These are phyloP conservation scores for Orius insidiosus DNA, from an alignment of 1,140 invertebrate genomes.

Conservation along the genomic window DNA sequence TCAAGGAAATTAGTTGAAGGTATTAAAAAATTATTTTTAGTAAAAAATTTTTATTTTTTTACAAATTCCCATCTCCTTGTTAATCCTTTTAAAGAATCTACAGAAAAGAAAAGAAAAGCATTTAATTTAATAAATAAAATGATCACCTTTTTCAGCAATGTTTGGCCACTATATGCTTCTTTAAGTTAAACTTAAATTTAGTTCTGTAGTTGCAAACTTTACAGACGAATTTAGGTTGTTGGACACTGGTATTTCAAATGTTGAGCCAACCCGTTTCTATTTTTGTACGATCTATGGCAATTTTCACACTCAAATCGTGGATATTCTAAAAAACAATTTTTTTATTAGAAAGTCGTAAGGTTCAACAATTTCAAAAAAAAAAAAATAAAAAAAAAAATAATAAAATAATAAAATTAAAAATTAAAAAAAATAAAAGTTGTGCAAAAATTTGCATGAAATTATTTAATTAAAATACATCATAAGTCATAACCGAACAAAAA, in stretches of 20 bases:
- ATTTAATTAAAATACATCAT: too few relatives aligned
- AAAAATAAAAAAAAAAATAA: too few relatives aligned
- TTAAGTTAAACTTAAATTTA: slow-evolving; percentile 6
- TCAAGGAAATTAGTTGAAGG: too few relatives aligned
- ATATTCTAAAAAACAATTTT: too few relatives aligned
- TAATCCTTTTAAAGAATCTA: background rate
- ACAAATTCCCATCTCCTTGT: background rate
- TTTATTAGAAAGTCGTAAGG: too few relatives aligned
- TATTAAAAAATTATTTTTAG: too few relatives aligned
- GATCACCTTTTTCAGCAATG: background rate
- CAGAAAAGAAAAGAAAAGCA: background rate
- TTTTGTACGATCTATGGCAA: slow-evolving; percentile 10
- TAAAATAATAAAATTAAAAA: too few relatives aligned
- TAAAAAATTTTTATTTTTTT: background rate
- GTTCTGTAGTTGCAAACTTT: slow-evolving; percentile 30
- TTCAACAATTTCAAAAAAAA: too few relatives aligned
- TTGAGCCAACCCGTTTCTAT: slow-evolving; percentile 8
- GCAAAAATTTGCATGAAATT: too few relatives aligned
- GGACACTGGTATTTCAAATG: slow-evolving; percentile 18
- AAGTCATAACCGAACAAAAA: too few relatives aligned
- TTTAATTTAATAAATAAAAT: too few relatives aligned
- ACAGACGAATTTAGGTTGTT: slow-evolving; percentile 25
- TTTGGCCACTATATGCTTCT: background rate
- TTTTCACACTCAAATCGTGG: slow-evolving; percentile 4
- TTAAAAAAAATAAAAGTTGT: too few relatives aligned